Evolutionary conservation across 2,797 vertebrate genomes (phyloP).

Genomic region (Huso huso): DNA sequence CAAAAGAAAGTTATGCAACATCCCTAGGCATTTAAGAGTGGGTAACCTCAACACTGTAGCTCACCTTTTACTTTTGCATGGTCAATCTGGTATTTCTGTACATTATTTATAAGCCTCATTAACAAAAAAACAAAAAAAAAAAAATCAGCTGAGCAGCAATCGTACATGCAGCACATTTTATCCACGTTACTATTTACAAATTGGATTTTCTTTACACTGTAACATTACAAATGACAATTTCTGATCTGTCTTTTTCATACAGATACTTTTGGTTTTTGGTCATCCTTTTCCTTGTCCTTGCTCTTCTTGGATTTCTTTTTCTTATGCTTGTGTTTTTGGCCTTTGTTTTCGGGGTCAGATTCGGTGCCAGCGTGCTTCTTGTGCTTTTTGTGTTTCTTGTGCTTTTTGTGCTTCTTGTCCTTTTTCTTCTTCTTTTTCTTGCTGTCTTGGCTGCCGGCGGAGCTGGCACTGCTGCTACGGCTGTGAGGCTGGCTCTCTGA

Average conservation of each 20-base stretch:
- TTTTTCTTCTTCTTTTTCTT: conserved; percentile 66
- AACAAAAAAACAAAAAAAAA: conserved; percentile 71
- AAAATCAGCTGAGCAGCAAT: conserved; percentile 73
- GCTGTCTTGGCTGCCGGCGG: conserved; percentile 68
- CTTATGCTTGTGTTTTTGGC: conserved; percentile 75
- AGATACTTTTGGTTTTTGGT: conserved; percentile 52
- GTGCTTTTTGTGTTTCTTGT: conserved; percentile 69
- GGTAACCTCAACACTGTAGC: too few relatives aligned
- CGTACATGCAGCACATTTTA: conserved; percentile 71
- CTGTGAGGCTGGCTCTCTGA: conserved; percentile 63
- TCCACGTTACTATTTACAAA: conserved; percentile 67
- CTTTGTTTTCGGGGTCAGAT: conserved; percentile 53
- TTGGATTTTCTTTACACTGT: conserved; percentile 62
- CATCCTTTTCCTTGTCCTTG: conserved; percentile 61
- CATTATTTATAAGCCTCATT: conserved; percentile 67
- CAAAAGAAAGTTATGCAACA: too few relatives aligned
- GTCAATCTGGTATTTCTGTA: too few relatives aligned
- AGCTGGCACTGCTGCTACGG: conserved; percentile 74
- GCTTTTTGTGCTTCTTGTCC: conserved; percentile 60
- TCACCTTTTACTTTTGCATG: too few relatives aligned
- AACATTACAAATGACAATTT: conserved; percentile 48
- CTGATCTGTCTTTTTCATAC: conserved; percentile 37
- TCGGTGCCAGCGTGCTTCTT: conserved; percentile 59
- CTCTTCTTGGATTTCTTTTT: conserved; percentile 78
- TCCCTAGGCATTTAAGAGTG: too few relatives aligned